Conservation (phyloP, 1,140 invertebrate genomes). For the Drosophila auraria region DNA sequence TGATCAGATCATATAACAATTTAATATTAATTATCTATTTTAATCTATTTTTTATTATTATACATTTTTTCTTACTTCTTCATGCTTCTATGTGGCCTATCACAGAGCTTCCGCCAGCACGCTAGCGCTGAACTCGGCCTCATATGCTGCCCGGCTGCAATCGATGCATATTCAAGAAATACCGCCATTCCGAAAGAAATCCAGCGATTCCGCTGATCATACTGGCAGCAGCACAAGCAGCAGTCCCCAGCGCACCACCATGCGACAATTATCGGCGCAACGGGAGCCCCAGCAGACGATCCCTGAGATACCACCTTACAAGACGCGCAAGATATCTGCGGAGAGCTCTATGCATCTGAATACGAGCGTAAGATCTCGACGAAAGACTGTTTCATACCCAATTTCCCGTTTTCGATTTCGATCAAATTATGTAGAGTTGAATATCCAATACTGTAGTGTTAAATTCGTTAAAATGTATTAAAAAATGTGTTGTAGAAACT, state of each 20-base stretch:
- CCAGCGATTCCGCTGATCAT: slow-evolving; percentile 75
- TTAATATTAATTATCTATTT: background rate
- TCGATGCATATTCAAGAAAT: slow-evolving; percentile 86
- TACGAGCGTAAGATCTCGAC: slow-evolving; percentile 71
- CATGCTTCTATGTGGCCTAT: slow-evolving; percentile 33
- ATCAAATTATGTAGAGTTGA: background rate
- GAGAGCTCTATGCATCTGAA: slow-evolving; percentile 84
- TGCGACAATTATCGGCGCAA: slow-evolving; percentile 61
- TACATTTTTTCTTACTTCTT: slow-evolving; percentile 12
- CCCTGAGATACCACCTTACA: slow-evolving; percentile 86
- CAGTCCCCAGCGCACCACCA: slow-evolving; percentile 70
- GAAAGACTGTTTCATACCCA: background rate
- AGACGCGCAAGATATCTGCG: slow-evolving; percentile 86
- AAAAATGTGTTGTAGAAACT: background rate
- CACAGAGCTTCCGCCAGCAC: slow-evolving; percentile 80
- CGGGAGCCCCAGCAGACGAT: slow-evolving; percentile 79
- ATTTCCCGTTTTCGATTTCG: background rate
- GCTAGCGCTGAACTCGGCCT: slow-evolving; percentile 72
- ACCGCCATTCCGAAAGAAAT: slow-evolving; percentile 86
- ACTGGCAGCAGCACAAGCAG: slow-evolving; percentile 75
- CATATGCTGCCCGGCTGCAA: slow-evolving; percentile 62
- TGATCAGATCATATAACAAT: background rate
- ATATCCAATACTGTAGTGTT: background rate
- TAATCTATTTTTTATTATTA: slow-evolving; percentile 11
- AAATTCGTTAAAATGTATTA: background rate